Conservation (phyloP, 2,113 vertebrate species). For the Labeo catla region DNA sequence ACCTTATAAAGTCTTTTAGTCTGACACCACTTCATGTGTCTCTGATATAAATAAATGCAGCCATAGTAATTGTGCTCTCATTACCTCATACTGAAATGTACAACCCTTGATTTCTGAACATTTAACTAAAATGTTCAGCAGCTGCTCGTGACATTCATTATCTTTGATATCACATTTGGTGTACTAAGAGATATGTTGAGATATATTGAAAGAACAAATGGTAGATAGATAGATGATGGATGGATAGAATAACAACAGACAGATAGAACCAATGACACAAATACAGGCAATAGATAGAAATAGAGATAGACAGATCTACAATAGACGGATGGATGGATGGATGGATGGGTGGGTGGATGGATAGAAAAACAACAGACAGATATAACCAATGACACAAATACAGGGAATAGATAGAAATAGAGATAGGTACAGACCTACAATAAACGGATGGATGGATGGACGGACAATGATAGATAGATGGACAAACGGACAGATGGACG, state of each 20-base stretch:
- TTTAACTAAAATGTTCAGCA: neutral
- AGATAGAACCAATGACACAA: no score
- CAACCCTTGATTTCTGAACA: neutral
- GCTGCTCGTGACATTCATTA: neutral
- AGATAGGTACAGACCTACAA: no score
- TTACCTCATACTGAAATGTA: neutral
- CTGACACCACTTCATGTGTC: slow-evolving; percentile 37
- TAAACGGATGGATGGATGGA: no score
- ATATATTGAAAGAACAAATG: no score
- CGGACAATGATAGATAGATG: neutral
- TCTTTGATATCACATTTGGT: neutral
- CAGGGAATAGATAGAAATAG: no score
- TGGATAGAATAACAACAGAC: no score
- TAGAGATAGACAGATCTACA: no score
- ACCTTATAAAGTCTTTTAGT: slow-evolving; percentile 48
- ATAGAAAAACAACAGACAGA: no score
- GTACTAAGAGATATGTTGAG: neutral
- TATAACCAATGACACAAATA: no score
- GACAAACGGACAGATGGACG: neutral
- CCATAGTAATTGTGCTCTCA: neutral
- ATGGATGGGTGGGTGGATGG: neutral
- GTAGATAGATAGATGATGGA: no score
- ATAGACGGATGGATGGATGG: neutral
- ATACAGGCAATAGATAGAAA: no score
- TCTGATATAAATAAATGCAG: slow-evolving; percentile 38